Conservation (phyloP, 2,113 vertebrate species). For the Rhadina sibilatrix region DNA sequence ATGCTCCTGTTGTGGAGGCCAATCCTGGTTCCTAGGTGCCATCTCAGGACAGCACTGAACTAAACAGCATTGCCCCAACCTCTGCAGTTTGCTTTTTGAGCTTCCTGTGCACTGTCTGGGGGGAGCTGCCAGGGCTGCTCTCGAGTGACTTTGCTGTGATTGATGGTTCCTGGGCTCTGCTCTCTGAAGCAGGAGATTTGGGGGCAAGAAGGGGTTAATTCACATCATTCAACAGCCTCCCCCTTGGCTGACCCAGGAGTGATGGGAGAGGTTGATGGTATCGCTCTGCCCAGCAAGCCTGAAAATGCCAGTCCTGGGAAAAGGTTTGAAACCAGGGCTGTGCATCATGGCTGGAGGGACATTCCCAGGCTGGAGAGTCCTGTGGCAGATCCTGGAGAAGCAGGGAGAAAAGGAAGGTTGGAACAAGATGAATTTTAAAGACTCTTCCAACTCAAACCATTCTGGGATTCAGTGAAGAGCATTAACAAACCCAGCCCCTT, state of each 20-base stretch:
- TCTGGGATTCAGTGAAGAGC: neutral
- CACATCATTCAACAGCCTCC: neutral
- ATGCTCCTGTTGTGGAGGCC: neutral
- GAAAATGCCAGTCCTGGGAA: neutral
- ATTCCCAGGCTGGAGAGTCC: neutral
- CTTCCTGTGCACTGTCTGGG: fast-evolving
- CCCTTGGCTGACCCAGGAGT: neutral
- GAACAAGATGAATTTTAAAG: neutral
- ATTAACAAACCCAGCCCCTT: neutral
- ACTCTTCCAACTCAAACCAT: neutral
- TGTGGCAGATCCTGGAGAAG: neutral
- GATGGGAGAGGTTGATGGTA: neutral
- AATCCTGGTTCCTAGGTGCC: neutral
- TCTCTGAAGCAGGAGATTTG: neutral
- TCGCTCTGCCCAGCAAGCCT: neutral
- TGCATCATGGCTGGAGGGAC: neutral
- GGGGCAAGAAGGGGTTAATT: neutral
- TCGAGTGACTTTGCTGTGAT: fast-evolving
- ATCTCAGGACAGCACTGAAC: neutral
- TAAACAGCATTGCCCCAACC: neutral
- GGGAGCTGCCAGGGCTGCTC: neutral
- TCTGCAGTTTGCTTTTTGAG: neutral
- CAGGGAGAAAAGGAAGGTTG: neutral
- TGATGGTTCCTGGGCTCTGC: neutral
- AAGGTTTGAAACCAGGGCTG: neutral